Conservation (phyloP, 2,888 invertebrate genomes). For the Odontocolon sp. region DNA sequence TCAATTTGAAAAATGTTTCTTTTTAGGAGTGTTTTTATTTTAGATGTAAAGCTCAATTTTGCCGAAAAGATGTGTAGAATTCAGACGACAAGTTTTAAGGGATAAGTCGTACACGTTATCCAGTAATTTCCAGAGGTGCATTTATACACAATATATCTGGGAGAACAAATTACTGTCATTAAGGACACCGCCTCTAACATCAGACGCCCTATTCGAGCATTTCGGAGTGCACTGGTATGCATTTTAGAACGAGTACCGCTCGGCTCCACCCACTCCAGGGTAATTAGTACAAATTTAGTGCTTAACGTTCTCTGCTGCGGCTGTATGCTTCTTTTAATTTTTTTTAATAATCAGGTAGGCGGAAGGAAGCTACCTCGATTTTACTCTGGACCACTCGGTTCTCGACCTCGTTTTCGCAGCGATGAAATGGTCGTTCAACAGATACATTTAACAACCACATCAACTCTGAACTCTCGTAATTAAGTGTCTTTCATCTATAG, state of each 20-base stretch:
- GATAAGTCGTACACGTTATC: not conserved
- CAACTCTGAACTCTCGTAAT: too few species aligned
- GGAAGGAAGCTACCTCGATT: not conserved
- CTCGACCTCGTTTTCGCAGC: not conserved
- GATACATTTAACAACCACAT: too few species aligned
- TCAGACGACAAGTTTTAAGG: too few species aligned
- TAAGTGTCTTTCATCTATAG: too few species aligned
- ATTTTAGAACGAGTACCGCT: constrained; percentile 2
- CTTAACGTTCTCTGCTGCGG: constrained; percentile 6
- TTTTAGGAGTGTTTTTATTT: too few species aligned
- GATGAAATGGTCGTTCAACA: not conserved
- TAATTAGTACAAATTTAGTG: constrained; percentile 49
- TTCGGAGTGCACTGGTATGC: constrained; percentile 18
- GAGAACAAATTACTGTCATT: constrained; percentile 50
- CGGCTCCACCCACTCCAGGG: constrained; percentile 24
- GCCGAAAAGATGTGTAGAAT: too few species aligned
- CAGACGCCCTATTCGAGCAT: constrained; percentile 16
- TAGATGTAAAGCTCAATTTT: too few species aligned
- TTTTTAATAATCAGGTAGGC: not conserved
- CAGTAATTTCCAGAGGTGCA: not conserved
- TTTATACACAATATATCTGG: not conserved
- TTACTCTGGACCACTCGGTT: not conserved
- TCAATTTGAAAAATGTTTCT: too few species aligned
- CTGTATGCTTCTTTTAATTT: not conserved
- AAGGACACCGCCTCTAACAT: constrained; percentile 32